Conservation (phyloP, 2,797 vertebrate species). For the Enteromius unitaeniatus region DNA sequence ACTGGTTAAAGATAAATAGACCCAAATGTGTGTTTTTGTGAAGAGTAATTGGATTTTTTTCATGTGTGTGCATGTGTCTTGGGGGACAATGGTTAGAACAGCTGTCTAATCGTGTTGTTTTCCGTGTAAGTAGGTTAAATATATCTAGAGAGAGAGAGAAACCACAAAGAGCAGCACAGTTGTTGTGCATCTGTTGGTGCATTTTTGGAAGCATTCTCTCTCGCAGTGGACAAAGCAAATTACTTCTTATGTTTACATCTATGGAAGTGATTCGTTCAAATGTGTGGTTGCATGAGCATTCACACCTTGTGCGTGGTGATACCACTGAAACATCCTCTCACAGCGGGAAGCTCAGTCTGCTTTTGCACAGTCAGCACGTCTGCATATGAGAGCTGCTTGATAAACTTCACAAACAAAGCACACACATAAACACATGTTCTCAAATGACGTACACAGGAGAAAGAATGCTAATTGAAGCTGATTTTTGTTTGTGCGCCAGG, state of each 20-base stretch:
- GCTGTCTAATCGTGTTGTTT: neutral
- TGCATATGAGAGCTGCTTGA: constrained; percentile 17
- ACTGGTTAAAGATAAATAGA: neutral
- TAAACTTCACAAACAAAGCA: constrained; percentile 30
- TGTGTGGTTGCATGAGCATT: constrained; percentile 16
- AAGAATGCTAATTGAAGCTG: neutral
- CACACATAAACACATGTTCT: constrained; percentile 27
- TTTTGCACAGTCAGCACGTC: constrained; percentile 65
- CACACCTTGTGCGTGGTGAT: constrained; percentile 31
- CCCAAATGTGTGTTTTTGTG: neutral
- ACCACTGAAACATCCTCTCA: constrained; percentile 61
- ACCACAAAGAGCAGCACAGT: neutral
- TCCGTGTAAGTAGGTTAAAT: neutral
- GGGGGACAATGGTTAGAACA: neutral
- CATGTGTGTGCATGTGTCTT: neutral
- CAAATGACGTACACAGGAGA: constrained; percentile 37
- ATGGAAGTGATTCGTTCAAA: constrained; percentile 2
- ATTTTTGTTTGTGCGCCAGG: constrained; percentile 5
- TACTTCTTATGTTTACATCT: neutral
- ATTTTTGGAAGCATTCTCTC: neutral
- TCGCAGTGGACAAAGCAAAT: neutral
- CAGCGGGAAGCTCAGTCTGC: constrained; percentile 47
- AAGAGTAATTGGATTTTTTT: neutral
- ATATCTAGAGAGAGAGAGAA: neutral
- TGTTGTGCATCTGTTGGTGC: neutral